Conservation (phyloP, 2,113 vertebrate genomes). For the Melanocharis versteri region DNA sequence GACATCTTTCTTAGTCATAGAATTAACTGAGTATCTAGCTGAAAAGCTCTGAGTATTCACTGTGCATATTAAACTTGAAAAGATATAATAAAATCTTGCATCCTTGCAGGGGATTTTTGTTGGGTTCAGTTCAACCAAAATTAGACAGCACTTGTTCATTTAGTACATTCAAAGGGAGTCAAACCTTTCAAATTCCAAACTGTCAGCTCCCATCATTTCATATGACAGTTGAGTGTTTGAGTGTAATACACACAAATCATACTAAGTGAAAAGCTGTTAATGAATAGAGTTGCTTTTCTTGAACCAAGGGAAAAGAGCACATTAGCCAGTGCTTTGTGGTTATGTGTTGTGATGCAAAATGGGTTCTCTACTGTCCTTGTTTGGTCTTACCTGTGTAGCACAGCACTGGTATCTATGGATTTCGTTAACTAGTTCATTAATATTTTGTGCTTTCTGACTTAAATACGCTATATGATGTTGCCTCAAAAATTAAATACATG, state of each 20-base stretch:
- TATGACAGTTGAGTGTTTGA: slow-evolving; percentile 72
- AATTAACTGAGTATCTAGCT: slow-evolving; percentile 73
- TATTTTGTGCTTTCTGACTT: not conserved
- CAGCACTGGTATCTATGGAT: not conserved
- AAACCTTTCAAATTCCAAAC: slow-evolving; percentile 74
- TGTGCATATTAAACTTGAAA: slow-evolving; percentile 65
- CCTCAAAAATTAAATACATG: not conserved
- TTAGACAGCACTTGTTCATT: slow-evolving; percentile 73
- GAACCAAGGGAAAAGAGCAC: not conserved
- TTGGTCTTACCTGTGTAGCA: slow-evolving; percentile 42
- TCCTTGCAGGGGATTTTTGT: slow-evolving; percentile 67
- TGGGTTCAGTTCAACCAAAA: slow-evolving; percentile 67
- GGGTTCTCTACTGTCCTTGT: slow-evolving; percentile 23
- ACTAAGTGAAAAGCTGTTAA: slow-evolving; percentile 61
- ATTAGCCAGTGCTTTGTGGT: slow-evolving; percentile 32
- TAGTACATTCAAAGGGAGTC: slow-evolving; percentile 70
- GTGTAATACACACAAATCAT: slow-evolving; percentile 58
- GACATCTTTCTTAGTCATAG: slow-evolving; percentile 73
- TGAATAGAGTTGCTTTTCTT: slow-evolving; percentile 61
- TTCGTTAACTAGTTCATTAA: not conserved
- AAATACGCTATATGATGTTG: not conserved
- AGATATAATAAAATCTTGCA: slow-evolving; percentile 70
- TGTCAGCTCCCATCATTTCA: slow-evolving; percentile 69
- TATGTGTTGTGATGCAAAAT: slow-evolving; percentile 42
- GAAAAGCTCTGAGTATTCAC: slow-evolving; percentile 70